Conservation (phyloP, 2,113 vertebrate genomes). For the Thunnus maccoyii region DNA sequence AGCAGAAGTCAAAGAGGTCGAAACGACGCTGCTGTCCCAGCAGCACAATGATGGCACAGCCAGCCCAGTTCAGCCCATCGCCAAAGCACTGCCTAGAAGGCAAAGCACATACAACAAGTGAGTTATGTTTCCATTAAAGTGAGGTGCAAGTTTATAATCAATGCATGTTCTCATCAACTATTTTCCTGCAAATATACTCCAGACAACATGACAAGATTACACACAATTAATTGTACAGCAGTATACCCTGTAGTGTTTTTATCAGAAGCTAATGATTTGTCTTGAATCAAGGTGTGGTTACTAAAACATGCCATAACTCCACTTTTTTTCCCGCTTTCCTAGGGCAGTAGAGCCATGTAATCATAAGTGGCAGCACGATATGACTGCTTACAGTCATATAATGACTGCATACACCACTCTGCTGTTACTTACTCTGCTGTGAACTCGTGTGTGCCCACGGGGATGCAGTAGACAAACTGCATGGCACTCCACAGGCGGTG, state of each 20-base stretch:
- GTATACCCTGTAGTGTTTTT: neutral
- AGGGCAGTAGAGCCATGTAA: neutral
- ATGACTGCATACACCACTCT: neutral
- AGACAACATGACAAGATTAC: neutral
- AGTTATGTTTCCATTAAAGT: neutral
- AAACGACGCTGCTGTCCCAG: conserved; percentile 98
- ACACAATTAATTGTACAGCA: neutral
- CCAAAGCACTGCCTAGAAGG: conserved; percentile 95
- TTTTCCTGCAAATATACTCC: neutral
- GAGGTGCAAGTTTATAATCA: neutral
- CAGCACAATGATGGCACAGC: conserved; percentile 97
- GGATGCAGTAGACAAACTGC: conserved; percentile 99
- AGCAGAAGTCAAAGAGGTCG: conserved; percentile 99
- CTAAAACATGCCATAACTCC: neutral
- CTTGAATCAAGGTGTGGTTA: neutral
- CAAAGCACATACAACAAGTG: neutral
- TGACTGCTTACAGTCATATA: neutral
- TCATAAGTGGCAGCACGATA: neutral
- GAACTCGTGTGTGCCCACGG: conserved; percentile 98
- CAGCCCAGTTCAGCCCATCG: conserved; percentile 98
- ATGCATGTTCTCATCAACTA: neutral
- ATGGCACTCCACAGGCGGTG: conserved; percentile 99
- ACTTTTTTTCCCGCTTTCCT: neutral
- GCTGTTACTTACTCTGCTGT: conserved; percentile 93
- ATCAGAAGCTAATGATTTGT: conserved; percentile 12